phyloP scores from a whole-genome alignment of 2,113 vertebrate genomes.

The Semnornis frantzii region DNA sequence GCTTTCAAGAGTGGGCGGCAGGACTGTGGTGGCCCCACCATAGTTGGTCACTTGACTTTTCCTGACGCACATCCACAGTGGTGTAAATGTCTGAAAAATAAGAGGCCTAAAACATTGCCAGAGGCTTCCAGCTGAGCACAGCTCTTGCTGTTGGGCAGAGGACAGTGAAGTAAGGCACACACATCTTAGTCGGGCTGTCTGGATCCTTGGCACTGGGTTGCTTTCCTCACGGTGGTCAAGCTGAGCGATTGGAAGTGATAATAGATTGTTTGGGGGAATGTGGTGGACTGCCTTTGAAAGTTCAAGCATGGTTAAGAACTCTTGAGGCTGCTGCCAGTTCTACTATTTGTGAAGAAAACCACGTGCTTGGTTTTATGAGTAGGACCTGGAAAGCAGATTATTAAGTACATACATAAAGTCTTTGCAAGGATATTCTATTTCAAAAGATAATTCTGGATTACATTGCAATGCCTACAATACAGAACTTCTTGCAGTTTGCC shows the following conservation, averaged over 20 bases:
- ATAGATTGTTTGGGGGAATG: fast-evolving
- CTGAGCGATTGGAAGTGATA: fast-evolving
- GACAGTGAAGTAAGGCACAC: fast-evolving
- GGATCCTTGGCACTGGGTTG: background rate
- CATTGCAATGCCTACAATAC: fast-evolving
- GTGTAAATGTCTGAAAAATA: background rate
- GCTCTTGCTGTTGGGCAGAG: background rate
- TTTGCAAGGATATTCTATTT: background rate
- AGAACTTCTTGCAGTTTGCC: background rate
- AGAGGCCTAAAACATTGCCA: fast-evolving
- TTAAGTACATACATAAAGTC: fast-evolving
- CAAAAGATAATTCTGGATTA: background rate
- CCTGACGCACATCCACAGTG: fast-evolving
- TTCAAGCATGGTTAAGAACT: fast-evolving
- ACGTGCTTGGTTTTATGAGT: fast-evolving
- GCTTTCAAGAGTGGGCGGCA: fast-evolving
- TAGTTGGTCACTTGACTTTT: too few species aligned
- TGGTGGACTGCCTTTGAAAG: fast-evolving
- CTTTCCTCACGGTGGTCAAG: fast-evolving
- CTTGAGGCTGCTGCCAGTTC: fast-evolving
- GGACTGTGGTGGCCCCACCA: fast-evolving
- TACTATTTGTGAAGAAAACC: background rate
- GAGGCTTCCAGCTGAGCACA: background rate
- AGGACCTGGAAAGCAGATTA: background rate
- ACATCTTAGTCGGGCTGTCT: fast-evolving